Conservation (phyloP, 2,113 vertebrate species). For the Xiphophorus maculatus region DNA sequence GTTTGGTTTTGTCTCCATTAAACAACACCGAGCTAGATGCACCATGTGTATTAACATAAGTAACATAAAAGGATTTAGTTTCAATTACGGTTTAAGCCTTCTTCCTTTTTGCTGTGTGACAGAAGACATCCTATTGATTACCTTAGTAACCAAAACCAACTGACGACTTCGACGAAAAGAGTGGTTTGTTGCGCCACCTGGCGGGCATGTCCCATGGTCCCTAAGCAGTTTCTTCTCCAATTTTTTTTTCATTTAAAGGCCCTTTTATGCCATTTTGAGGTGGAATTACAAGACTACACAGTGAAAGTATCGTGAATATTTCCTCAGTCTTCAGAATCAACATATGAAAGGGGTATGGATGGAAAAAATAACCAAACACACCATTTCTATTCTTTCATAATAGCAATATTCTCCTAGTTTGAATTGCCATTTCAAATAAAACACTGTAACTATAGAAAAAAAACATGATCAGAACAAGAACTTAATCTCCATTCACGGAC, state of each 20-base stretch:
- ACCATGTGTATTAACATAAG: neutral
- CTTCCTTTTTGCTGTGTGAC: conserved; percentile 29
- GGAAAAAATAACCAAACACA: too few relatives aligned
- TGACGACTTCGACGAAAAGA: neutral
- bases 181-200: conserved; percentile 56
- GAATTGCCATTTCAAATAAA: neutral
- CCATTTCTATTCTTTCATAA: too few relatives aligned
- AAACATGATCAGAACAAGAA: neutral
- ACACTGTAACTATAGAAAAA: neutral
- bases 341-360: neutral
- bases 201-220: conserved; percentile 17
- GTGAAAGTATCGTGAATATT: too few relatives aligned
- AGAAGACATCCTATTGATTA: conserved; percentile 27
- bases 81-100: neutral
- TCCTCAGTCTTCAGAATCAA: too few relatives aligned
- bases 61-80: neutral
- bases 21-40: neutral
- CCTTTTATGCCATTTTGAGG: too few relatives aligned
- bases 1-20: neutral
- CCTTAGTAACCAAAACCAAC: conserved; percentile 24
- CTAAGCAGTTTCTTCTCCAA: neutral
- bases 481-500: neutral
- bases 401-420: neutral
- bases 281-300: too few relatives aligned
- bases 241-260: neutral